Percentiles rank a stretch among this genome's conserved stretches.
Conservation (phyloP, 2,888 invertebrate genomes). For the Noctuana brunneofusca region DNA sequence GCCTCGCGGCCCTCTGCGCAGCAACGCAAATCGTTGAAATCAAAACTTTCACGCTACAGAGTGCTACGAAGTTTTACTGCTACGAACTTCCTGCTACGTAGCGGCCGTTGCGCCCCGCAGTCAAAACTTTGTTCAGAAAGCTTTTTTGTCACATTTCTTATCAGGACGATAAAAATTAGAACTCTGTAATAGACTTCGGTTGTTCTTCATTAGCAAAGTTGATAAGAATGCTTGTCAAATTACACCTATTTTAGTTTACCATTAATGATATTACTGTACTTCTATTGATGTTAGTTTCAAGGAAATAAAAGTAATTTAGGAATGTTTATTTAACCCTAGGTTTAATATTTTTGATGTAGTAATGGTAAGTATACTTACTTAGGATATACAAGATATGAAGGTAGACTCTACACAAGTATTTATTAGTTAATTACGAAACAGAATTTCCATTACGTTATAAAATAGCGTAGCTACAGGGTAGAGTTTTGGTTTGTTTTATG, state of each 20-base stretch:
- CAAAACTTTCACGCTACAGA: slow-evolving; percentile 83
- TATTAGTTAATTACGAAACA: slow-evolving; percentile 24
- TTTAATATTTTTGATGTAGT: no score
- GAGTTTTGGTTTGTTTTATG: slow-evolving; percentile 34
- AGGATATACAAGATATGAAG: no score
- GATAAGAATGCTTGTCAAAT: not conserved
- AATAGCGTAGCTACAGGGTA: slow-evolving; percentile 11
- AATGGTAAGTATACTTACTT: no score
- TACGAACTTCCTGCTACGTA: slow-evolving; percentile 82
- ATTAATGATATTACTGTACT: not conserved
- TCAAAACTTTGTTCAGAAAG: slow-evolving; percentile 80
- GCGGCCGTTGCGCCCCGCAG: slow-evolving; percentile 74
- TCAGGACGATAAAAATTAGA: slow-evolving; percentile 68
- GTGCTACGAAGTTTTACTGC: slow-evolving; percentile 83
- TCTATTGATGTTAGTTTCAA: no score
- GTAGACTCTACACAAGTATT: slow-evolving; percentile 1
- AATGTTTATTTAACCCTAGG: no score
- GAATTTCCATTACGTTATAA: slow-evolving; percentile 28
- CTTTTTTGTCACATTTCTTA: slow-evolving; percentile 81
- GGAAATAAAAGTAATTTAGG: no score
- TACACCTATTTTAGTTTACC: not conserved
- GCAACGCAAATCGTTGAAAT: slow-evolving; percentile 83
- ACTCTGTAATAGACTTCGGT: slow-evolving; percentile 42
- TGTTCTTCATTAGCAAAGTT: slow-evolving; percentile 12
- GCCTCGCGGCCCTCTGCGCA: slow-evolving; percentile 77